Conservation (phyloP, 2,797 vertebrate species). For the Chrosomus eos region DNA sequence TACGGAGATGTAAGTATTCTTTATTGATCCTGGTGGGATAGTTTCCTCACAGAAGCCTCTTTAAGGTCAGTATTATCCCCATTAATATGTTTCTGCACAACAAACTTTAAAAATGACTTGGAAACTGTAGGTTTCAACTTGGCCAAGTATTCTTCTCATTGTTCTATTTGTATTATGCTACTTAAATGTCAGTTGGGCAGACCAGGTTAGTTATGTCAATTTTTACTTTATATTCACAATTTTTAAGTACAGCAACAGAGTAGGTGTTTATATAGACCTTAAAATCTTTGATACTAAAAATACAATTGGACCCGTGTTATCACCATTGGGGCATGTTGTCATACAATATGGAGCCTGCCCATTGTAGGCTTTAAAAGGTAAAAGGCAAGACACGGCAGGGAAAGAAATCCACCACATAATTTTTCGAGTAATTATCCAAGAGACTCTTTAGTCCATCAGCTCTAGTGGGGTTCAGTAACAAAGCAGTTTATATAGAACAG, state of each 20-base stretch:
- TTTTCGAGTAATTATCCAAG: conserved; percentile 44
- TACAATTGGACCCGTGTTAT: too few species aligned
- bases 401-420: background rate
- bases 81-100: conserved; percentile 6
- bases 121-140: background rate
- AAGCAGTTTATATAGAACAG: conserved; percentile 30
- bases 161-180: background rate
- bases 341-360: too few species aligned
- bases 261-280: too few species aligned
- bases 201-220: too few species aligned
- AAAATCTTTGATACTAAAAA: too few species aligned
- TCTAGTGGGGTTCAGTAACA: conserved; percentile 10
- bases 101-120: conserved; percentile 7
- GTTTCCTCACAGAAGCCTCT: conserved; percentile 2
- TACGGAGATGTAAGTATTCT: background rate
- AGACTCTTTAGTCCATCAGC: conserved; percentile 28
- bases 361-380: background rate
- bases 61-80: conserved; percentile 25
- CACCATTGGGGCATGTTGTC: too few species aligned
- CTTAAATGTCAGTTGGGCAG: background rate
- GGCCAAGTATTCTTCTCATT: background rate
- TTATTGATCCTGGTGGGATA: conserved; percentile 22
- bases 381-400: background rate
- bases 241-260: too few species aligned
- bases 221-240: too few species aligned